Evolutionary conservation across 2,888 invertebrate species (phyloP).

Genomic region (Tipula vernalis): DNA sequence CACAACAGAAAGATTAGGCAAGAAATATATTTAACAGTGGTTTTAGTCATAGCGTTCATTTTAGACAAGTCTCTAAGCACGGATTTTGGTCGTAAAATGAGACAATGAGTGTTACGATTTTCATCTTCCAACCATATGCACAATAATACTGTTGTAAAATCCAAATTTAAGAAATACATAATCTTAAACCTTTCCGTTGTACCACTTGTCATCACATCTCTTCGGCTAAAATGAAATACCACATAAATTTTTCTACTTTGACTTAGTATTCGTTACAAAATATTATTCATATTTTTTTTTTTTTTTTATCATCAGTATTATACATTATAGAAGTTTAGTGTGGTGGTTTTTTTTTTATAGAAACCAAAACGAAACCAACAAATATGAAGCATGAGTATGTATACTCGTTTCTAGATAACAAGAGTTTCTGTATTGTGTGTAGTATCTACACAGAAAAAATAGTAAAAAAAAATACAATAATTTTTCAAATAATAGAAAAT

Average conservation of each 20-base stretch:
- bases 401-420: not conserved
- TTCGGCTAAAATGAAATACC: not conserved
- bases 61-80: no score
- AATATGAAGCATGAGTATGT: not conserved
- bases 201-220: not conserved
- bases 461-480: not conserved
- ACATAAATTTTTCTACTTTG: not conserved
- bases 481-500: not conserved
- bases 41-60: no score
- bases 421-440: not conserved
- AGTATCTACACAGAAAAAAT: not conserved
- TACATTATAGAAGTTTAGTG: not conserved
- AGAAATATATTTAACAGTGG: no score
- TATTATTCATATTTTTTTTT: not conserved
- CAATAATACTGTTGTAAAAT: no score
- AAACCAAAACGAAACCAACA: not conserved
- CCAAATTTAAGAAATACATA: no score
- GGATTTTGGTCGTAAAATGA: no score
- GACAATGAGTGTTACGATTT: no score
- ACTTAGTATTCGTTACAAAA: not conserved
- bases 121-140: no score
- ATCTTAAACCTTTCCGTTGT: not conserved
- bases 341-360: not conserved
- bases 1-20: no score
- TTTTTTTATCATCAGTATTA: not conserved